Conservation (phyloP, 2,113 vertebrate species). For the Enhydra lutris region DNA sequence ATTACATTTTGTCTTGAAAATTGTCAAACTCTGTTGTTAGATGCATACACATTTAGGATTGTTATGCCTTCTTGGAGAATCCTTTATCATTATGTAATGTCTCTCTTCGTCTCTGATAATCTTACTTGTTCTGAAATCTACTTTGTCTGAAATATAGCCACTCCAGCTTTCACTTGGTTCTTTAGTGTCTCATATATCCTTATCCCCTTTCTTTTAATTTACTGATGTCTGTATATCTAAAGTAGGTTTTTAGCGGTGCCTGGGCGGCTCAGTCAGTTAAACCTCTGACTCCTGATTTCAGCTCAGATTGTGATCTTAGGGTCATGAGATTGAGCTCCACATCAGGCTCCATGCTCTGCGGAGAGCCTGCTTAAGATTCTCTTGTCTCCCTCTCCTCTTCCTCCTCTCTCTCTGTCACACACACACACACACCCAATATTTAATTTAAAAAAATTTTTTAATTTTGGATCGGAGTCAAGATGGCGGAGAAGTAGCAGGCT, state of each 20-base stretch:
- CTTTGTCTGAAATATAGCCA: background rate
- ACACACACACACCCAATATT: background rate
- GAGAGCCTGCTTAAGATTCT: background rate
- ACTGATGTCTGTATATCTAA: background rate
- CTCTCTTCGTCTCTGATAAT: background rate
- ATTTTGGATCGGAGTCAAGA: too few relatives aligned
- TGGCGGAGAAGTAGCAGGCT: too few relatives aligned
- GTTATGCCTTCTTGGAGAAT: background rate
- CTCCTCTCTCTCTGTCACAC: background rate
- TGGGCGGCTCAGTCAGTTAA: background rate
- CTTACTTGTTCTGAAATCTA: constrained; percentile 19
- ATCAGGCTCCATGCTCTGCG: background rate
- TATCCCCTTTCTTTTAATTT: background rate
- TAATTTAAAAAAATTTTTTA: too few relatives aligned
- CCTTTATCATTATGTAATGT: constrained; percentile 15
- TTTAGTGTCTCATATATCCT: background rate
- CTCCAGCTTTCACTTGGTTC: background rate
- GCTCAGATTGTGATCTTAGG: background rate
- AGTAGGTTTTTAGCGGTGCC: background rate
- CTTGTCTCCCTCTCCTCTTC: background rate
- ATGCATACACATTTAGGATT: constrained; percentile 2
- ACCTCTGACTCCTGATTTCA: background rate
- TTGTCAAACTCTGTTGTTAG: constrained; percentile 17
- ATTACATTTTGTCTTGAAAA: background rate
- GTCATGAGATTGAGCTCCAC: background rate